phyloP scores from a whole-genome alignment of 1,140 invertebrate genomes.

The Diploscapter pachys region DNA sequence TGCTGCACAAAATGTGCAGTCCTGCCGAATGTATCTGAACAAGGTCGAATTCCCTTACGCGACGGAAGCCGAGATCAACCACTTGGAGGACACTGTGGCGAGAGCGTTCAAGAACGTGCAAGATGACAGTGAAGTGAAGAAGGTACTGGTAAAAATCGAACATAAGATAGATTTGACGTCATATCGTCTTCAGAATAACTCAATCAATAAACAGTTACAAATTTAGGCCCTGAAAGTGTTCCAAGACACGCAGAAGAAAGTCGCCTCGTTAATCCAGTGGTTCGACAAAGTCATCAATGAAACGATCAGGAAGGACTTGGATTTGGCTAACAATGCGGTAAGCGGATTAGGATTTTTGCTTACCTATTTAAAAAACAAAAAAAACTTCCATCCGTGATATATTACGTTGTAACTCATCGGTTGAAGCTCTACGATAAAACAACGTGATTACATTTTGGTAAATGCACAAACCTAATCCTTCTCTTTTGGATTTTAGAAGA shows the following conservation, averaged over 20 bases:
- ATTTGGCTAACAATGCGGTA: slow-evolving; percentile 52
- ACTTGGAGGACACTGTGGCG: slow-evolving; percentile 63
- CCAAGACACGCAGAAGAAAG: slow-evolving; percentile 63
- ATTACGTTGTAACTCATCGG: no score
- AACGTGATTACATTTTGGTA: no score
- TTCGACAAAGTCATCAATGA: slow-evolving; percentile 63
- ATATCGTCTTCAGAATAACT: neutral
- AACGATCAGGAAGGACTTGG: slow-evolving; percentile 55
- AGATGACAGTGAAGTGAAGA: slow-evolving; percentile 27
- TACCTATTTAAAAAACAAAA: no score
- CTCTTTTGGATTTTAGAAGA: slow-evolving; percentile 2
- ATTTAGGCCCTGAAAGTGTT: slow-evolving; percentile 34
- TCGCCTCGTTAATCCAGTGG: slow-evolving; percentile 66
- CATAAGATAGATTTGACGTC: no score
- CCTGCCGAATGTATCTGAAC: slow-evolving; percentile 65
- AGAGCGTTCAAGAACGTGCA: slow-evolving; percentile 67
- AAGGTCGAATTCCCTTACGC: slow-evolving; percentile 67
- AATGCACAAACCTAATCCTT: no score
- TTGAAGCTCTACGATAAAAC: neutral
- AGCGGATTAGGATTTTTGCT: neutral
- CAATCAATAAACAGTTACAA: neutral
- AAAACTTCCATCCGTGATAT: no score
- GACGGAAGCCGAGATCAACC: slow-evolving; percentile 64
- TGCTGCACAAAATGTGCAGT: slow-evolving; percentile 65
- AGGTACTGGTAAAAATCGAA: neutral